Base-by-base conservation (phyloP, 2,888 invertebrate genomes). In the Lissonota sp. region DNA sequence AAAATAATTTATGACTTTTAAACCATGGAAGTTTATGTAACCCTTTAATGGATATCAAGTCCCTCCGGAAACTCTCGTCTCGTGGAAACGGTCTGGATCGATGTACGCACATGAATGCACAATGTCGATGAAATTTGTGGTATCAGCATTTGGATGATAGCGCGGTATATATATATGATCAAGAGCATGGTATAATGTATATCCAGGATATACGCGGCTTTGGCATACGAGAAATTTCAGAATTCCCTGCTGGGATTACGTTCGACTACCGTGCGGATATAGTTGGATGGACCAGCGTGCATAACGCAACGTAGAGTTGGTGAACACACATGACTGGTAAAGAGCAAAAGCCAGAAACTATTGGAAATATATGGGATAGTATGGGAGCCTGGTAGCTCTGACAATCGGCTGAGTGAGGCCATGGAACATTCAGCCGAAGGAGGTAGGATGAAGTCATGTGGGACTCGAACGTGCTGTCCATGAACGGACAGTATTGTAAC, bases 111-210 rank as follows among this genome's bases (percentile, higher is more conserved):
- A 1, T 12, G 37, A 49, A 49, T 49, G 16, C 14, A 16, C 26
- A 62, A 26, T 71, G 26, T 40, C n/a, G 60, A 53, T 62, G 37
- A 71, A 71, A 71, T 51, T 71, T 51, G 42, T 40, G 49, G 42
- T 49, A 71, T 42, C 51, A 71, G 71, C 42, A 62, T 49, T 53
- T n/a, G 16, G 51, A 10, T 51, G 26, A 49, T 71, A 42, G 7
- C 16, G 2, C n/a, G 42, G 26, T 40, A 69, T 69, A 69, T 40
- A 69, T 69, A 69, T 53, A 26, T 12, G 16, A 26, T 39, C 37
- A 49, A 62, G 26, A 62, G 39, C 40, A 51, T 14, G 26, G 58
- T n/a, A 40, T 12, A 71, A 53, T n/a, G 14, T 57, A 44, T 37
- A n/a, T 6, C 26, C 10, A 16, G 6, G 49, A 55, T 57, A 26